Evolutionary conservation across 2,113 vertebrate species (phyloP).

Genomic region (Tiliqua scincoides): DNA sequence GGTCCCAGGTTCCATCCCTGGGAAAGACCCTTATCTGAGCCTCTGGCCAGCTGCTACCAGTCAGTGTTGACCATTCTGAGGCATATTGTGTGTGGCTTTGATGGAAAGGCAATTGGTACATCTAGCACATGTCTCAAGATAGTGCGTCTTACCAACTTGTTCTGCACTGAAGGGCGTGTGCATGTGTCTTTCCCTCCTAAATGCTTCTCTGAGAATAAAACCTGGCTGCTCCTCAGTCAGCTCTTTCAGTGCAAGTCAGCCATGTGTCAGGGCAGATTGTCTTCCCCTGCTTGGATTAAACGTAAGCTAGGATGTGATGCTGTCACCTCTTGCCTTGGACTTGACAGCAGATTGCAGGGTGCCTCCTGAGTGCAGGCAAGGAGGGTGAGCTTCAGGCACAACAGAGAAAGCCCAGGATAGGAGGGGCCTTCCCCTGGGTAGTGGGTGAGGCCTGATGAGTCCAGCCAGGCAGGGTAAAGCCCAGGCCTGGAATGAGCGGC

Average conservation of each 20-base stretch:
- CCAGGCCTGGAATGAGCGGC: too few species aligned
- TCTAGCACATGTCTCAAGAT: neutral
- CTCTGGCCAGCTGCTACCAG: too few species aligned
- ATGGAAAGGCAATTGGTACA: too few species aligned
- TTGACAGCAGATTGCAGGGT: constrained; percentile 61
- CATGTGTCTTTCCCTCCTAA: neutral
- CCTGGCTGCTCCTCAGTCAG: accelerated
- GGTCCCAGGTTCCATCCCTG: too few species aligned
- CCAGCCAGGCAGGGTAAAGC: too few species aligned
- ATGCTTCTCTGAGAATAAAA: neutral
- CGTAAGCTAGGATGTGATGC: constrained; percentile 5
- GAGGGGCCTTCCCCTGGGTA: constrained; percentile 60
- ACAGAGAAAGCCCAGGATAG: constrained; percentile 44
- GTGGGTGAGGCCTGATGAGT: too few species aligned
- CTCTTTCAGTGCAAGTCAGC: neutral
- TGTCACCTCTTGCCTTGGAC: constrained; percentile 39
- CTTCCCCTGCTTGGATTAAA: constrained; percentile 31
- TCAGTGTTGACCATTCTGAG: too few species aligned
- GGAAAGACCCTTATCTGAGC: too few species aligned
- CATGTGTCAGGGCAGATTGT: constrained; percentile 14
- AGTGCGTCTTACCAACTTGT: neutral
- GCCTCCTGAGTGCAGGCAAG: constrained; percentile 49
- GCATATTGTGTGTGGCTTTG: too few species aligned
- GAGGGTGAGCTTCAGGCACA: constrained; percentile 72
- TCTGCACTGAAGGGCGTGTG: neutral